Evolutionary conservation across 2,113 vertebrate genomes (phyloP).

Genomic region (Columbina picui): DNA sequence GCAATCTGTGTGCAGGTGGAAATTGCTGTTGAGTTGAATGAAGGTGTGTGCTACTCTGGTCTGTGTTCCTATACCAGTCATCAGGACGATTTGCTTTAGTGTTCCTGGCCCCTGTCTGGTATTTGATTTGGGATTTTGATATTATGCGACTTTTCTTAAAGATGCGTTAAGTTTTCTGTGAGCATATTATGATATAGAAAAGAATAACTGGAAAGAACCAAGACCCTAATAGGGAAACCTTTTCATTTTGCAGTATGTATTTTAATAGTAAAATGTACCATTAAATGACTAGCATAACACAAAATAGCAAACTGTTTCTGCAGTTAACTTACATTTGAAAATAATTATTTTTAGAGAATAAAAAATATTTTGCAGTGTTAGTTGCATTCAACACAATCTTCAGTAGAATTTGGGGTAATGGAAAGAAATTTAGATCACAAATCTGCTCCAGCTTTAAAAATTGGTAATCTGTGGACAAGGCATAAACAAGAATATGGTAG

Average conservation of each 20-base stretch:
- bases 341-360: neutral
- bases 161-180: neutral
- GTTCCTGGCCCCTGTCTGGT: neutral
- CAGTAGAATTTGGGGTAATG: neutral
- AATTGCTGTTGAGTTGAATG: neutral
- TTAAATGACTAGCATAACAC: neutral
- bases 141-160: neutral
- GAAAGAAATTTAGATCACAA: neutral
- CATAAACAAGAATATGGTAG: conserved; percentile 25
- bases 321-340: neutral
- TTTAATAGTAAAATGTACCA: neutral
- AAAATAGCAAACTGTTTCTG: neutral
- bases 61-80: neutral
- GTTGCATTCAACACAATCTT: neutral
- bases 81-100: no score
- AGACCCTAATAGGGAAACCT: neutral
- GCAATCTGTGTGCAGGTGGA: neutral
- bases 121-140: neutral
- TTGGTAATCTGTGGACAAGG: neutral
- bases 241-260: neutral
- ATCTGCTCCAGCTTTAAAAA: neutral
- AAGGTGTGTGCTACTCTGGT: neutral
- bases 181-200: neutral
- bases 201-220: neutral
- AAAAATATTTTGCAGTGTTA: neutral